Base-by-base conservation (phyloP, 2,113 vertebrate species). In the Cynocephalus volans region DNA sequence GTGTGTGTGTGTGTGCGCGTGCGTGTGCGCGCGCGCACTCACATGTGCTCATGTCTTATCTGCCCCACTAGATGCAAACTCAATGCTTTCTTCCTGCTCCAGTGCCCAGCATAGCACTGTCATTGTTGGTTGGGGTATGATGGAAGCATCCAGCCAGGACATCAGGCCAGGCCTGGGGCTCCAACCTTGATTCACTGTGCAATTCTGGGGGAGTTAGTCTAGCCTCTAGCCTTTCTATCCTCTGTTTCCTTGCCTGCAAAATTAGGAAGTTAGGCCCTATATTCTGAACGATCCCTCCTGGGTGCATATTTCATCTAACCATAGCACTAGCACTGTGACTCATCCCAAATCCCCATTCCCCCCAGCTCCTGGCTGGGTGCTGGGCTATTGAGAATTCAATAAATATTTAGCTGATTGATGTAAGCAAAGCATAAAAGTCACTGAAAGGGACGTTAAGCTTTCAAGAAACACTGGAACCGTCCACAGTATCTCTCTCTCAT, bases 401-500 rank as follows among this genome's bases (percentile, higher is more conserved):
- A 97, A 95, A 89, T 80, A 95, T 96, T 92, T 95, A 97, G 86
- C 84, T 91, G 92, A 97, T 90, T 88, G 95, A 97, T 79, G 91
- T 93, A 82, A 93, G 95, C 87, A 96, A 92, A 72, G 33, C 94
- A 77, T 94, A 95, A 98, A 98, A 98, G 97, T 97, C 98, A 98
- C 83, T 50, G 60, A 97, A 70, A 97, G 92, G 93, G 76, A 84
- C 10, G 6, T 73, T 85, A 93, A 97, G 97, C 93, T 97, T 96
- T 64, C 91, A 97, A 98, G 75, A 92, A 87, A 75, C 77, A 84
- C 98, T 89, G 91, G 82, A 96, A 95, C 97, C 93, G 86, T 97
- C 98, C 97, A 93, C 97, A 97, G 98, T 98, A 97, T 98, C 98
- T 98, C 96, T 72, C 96, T 98, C 99, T 98, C 89, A 97, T 99